Conservation (phyloP, 2,113 vertebrate species). For the Octodon degus region DNA sequence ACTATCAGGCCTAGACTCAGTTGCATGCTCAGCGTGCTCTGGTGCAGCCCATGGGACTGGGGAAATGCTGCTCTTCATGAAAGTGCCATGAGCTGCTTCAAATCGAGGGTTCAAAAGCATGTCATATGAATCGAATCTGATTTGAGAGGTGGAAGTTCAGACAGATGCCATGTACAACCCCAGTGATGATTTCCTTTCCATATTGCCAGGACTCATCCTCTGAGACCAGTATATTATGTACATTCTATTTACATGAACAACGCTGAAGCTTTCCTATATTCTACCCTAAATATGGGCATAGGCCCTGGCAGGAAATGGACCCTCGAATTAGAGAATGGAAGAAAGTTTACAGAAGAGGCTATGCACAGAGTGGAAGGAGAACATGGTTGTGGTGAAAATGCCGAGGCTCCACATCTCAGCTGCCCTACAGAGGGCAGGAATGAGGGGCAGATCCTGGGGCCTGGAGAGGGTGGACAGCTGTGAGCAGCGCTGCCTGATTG, state of each 20-base stretch:
- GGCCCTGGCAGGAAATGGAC: background rate
- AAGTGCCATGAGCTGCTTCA: background rate
- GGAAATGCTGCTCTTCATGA: rapidly evolving
- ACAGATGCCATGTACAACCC: rapidly evolving
- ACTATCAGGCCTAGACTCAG: too few relatives aligned
- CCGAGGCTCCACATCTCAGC: background rate
- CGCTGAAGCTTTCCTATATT: background rate
- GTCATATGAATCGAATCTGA: rapidly evolving
- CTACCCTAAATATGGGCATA: background rate
- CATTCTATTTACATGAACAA: background rate
- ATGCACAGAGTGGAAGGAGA: background rate
- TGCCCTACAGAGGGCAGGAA: background rate
- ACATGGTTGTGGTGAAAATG: background rate
- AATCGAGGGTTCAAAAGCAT: background rate
- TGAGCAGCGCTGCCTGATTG: background rate
- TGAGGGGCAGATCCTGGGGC: too few relatives aligned
- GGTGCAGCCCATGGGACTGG: too few relatives aligned
- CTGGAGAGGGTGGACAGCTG: background rate
- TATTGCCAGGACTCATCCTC: background rate
- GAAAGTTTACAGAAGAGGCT: background rate
- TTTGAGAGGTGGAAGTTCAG: background rate
- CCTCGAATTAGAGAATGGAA: background rate
- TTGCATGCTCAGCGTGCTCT: too few relatives aligned
- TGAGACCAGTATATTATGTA: background rate
- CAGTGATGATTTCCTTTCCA: background rate